Conservation (phyloP, 2,797 vertebrate genomes). For the Stomatorhinus walkeri region DNA sequence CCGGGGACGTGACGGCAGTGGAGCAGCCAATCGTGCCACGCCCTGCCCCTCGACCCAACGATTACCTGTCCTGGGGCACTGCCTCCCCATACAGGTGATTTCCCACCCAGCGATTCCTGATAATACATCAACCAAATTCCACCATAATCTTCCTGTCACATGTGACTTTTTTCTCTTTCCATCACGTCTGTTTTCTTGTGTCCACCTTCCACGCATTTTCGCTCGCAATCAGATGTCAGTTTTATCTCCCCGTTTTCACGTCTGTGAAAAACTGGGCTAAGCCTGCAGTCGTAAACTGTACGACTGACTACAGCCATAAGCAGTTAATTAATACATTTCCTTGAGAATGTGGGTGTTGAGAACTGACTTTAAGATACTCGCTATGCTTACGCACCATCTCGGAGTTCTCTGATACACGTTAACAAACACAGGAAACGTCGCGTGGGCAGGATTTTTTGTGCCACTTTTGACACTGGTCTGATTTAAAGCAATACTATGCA, state of each 20-base stretch:
- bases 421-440: conserved; percentile 35
- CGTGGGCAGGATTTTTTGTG: conserved; percentile 59
- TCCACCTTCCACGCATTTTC: not conserved
- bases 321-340: not conserved
- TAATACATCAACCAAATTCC: not conserved
- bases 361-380: conserved; percentile 49
- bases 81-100: conserved; percentile 89
- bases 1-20: conserved; percentile 86
- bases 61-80: conserved; percentile 95
- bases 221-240: not conserved
- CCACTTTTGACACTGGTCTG: conserved; percentile 56
- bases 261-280: not conserved
- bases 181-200: not conserved
- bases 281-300: not conserved
- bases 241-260: not conserved
- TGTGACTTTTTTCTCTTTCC: not conserved
- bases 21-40: conserved; percentile 95
- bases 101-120: not conserved
- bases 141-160: not conserved
- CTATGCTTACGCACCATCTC: conserved; percentile 39
- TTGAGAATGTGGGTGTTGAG: not conserved
- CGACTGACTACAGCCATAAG: not conserved
- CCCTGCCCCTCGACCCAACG: conserved; percentile 84
- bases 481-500: conserved; percentile 49
- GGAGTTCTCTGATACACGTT: conserved; percentile 42